Evolutionary conservation across 2,113 vertebrate species (phyloP), one percentile per base, ranked within the genome.

Genomic region (Hassar affinis): DNA sequence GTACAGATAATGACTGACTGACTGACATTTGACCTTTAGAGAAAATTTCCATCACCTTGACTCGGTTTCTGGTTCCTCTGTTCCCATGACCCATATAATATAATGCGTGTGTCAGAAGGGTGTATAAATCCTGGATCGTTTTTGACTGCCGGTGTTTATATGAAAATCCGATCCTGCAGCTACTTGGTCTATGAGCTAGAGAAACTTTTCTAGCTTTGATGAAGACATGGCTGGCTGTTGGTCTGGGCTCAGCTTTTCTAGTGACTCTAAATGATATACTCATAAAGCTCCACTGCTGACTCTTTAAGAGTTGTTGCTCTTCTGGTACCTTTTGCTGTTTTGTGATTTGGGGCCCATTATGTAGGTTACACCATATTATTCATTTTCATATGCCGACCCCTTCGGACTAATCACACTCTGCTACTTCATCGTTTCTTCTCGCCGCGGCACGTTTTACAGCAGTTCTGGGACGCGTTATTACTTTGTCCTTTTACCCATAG

Each of bases 401-500:
- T 78, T 38, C 49, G 51, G 82, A 79, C 82, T 59, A 71, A 59
- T 79, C 52, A 71, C 61, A 52, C 59, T 69, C 11, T 0, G 10
- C 35, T 66, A 68, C 74, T 56, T 59, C 27, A 52, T 56, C 2
- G 47, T 22, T 14, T 83, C 62, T 27, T 56, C 61, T 47, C 6
- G 25, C 49, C 49, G 25, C 15, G n/a, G 14, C 25, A 35, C 2
- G 35, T 56, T 79, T 71, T 57, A 56, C n/a, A 30, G 27, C 38
- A 61, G 47, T 30, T 47, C 51, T 69, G 62, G 62, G 82, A 49
- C 62, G 15, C 57, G 45, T 57, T 61, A 42, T 79, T 71, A 42
- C 54, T 72, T 79, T 61, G 52, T 20, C 76, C 27, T 84, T 71
- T 84, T 84, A 42, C 76, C 83, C 20, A 20, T 20, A 72, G 64